Base-by-base conservation (phyloP, 2,888 invertebrate species). In the Dinocampus coccinellae region DNA sequence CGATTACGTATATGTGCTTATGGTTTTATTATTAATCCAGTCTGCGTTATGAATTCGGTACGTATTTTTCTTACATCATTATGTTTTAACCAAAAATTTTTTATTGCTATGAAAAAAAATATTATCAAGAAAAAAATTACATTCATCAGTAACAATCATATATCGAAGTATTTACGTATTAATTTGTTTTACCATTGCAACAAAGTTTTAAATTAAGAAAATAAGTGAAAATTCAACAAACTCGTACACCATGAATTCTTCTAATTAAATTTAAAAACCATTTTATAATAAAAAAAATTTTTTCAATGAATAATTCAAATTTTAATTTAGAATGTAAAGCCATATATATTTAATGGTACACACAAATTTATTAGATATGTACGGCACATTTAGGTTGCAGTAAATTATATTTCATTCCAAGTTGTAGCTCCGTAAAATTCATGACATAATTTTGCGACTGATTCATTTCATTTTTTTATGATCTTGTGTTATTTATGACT, bases 1-100 rank as follows among this genome's bases (percentile, higher is more conserved):
- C n/a, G 16, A 34, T 58, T 58, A 47, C 20, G 3, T 52, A 34
- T 53, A 53, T 34, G 9, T 20, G 9, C 62, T 67, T 39, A 39
- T 61, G 11, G 20, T 42, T 11, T 57, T 58, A 55, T 64, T 26
- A 55, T 64, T 26, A 58, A 47, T 39, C 57, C 55, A 29, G 42
- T 47, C 58, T 42, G 24, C 58, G 47, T 47, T 7, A n/a, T 16
- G 6, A 47, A 47, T 7, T 3, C 7, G 1, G 47, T n/a, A 16
- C n/a, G 16, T 7, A 16, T 16, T 47, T 47, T 3, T 16, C 47
- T 1, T 16, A 47, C 4, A 16, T 16, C 6, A 47, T 7, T 16
- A 47, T 47, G 20, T 16, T 6, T 47, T n/a, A n/a, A n/a, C n/a
- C n/a, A n/a, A n/a, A n/a, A n/a, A n/a, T n/a, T n/a, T n/a, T n/a